Evolutionary conservation across 37 sponge, comb jelly and placozoan species (phyloP).

Genomic region (Haliclona indistincta): DNA sequence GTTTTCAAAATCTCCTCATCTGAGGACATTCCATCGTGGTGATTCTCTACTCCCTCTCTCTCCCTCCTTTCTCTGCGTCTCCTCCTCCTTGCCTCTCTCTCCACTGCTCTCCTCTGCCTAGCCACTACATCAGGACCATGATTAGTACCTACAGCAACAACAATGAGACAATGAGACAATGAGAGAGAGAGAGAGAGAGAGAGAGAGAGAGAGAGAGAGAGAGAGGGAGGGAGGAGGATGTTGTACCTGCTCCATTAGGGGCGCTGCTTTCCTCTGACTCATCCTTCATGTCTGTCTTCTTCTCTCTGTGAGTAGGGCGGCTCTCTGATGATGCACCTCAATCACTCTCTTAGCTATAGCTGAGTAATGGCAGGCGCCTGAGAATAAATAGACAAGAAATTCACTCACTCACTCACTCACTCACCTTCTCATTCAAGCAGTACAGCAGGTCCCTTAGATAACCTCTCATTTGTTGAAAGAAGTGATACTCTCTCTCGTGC

Average conservation of each 20-base stretch:
- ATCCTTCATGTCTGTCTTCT: conserved; percentile 75
- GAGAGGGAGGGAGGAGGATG: background rate
- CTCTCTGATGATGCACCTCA: conserved; percentile 8
- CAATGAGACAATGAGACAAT: conserved; percentile 1
- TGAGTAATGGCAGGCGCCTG: background rate
- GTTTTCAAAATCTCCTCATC: conserved; percentile 85
- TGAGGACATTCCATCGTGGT: conserved; percentile 70
- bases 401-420: background rate
- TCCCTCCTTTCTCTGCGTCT: conserved; percentile 62
- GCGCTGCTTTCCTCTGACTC: conserved; percentile 46
- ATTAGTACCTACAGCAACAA: background rate
- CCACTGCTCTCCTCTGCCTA: conserved; percentile 46
- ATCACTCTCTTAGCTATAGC: conserved; percentile 30
- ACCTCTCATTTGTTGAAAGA: conserved; percentile 79
- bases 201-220: background rate
- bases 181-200: no score
- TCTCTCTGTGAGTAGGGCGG: conserved; percentile 50
- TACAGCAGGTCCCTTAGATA: conserved; percentile 68
- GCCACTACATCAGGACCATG: conserved; percentile 4
- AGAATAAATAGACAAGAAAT: background rate
- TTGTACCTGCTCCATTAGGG: background rate
- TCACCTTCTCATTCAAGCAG: conserved; percentile 75
- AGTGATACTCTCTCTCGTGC: conserved; percentile 38
- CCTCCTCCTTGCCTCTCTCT: conserved; percentile 68
- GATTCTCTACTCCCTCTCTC: background rate